phyloP scores from a whole-genome alignment of 2,888 invertebrate species.

The Anthrax anthrax region DNA sequence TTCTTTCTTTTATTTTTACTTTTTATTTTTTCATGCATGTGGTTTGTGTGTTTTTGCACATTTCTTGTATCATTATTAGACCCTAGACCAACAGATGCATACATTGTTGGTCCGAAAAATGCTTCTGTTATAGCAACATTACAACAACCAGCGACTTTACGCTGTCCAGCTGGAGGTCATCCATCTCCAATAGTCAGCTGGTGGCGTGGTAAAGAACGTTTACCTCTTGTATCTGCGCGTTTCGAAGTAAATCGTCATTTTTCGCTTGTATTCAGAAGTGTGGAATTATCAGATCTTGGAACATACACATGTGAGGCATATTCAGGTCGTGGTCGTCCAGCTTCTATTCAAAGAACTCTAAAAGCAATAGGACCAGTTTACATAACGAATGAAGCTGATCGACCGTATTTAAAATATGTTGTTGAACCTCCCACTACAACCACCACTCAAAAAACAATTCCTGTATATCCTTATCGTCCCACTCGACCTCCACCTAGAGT shows the following conservation, averaged over 20 bases:
- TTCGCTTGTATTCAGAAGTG: constrained; percentile 56
- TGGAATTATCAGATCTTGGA: constrained; percentile 60
- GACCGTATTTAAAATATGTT: constrained; percentile 44
- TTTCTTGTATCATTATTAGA: constrained; percentile 13
- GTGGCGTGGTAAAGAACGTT: constrained; percentile 65
- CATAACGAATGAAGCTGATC: constrained; percentile 41
- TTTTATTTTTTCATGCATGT: background rate
- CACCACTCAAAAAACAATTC: constrained; percentile 23
- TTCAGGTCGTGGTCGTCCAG: constrained; percentile 64
- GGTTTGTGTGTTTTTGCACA: constrained; percentile 8
- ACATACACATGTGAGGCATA: constrained; percentile 82
- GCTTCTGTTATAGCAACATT: constrained; percentile 52
- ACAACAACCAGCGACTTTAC: constrained; percentile 52
- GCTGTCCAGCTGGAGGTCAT: constrained; percentile 70
- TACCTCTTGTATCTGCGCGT: constrained; percentile 44
- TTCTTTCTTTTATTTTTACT: background rate
- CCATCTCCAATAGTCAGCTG: constrained; percentile 68
- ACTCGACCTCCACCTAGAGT: constrained; percentile 22
- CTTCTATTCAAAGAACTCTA: constrained; percentile 60
- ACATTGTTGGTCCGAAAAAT: constrained; percentile 52
- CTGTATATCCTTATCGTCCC: constrained; percentile 34
- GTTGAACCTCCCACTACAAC: constrained; percentile 39
- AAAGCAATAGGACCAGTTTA: constrained; percentile 57
- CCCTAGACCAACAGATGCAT: constrained; percentile 34
- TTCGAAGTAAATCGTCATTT: constrained; percentile 56